Percentiles rank a stretch among this genome's conserved stretches.
Evolutionary conservation across 30 jellyfish, hydroid and myxozoan species (phyloP).

Genomic region (Sanderia malayensis): DNA sequence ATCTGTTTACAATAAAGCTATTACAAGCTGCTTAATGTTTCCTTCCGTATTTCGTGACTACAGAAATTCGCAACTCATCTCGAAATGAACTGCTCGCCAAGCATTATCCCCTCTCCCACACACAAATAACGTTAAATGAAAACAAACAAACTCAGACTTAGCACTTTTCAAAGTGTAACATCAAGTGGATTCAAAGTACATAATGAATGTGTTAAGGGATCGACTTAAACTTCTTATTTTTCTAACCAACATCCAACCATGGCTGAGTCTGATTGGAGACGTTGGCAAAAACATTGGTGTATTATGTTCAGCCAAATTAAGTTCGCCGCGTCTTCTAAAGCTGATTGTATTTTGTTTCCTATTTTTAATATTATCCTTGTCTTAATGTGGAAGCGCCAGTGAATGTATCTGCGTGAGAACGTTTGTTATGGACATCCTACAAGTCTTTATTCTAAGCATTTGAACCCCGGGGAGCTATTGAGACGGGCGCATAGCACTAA

Average conservation of each 20-base stretch:
- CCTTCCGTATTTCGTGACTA: conserved; percentile 68
- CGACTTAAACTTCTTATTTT: neutral
- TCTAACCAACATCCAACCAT: conserved; percentile 33
- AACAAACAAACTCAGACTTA: conserved; percentile 7
- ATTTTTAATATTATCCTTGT: too few species aligned
- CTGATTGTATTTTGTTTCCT: conserved; percentile 8
- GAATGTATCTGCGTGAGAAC: too few species aligned
- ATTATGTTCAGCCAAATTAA: conserved; percentile 54
- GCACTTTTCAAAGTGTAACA: neutral
- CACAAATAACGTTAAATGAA: neutral
- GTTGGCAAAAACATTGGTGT: conserved; percentile 53
- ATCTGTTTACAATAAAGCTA: conserved; percentile 51
- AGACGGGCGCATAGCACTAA: too few species aligned
- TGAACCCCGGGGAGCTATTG: too few species aligned
- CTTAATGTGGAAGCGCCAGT: too few species aligned
- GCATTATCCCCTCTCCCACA: neutral
- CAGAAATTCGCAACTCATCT: conserved; percentile 60
- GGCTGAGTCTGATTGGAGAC: conserved; percentile 33
- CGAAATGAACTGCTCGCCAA: conserved; percentile 24
- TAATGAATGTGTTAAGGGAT: neutral
- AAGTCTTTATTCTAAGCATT: too few species aligned
- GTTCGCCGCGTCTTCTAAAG: conserved; percentile 62
- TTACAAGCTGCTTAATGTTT: conserved; percentile 49
- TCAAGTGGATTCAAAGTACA: neutral
- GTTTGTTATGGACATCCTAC: too few species aligned